Base-by-base conservation (phyloP, 2,113 vertebrate genomes). In the Gymnobelideus leadbeateri region DNA sequence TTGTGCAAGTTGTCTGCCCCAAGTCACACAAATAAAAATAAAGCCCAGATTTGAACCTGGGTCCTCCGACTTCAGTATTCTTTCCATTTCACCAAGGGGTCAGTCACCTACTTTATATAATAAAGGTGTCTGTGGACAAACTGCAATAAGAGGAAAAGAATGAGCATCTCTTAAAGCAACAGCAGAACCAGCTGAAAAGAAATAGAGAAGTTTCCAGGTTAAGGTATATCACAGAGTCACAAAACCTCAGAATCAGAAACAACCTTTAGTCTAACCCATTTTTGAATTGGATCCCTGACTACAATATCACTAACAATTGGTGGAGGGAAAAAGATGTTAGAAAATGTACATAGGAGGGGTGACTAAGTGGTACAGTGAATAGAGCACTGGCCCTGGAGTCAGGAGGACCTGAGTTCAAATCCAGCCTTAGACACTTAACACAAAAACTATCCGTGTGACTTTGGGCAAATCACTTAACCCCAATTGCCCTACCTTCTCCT, bases 191-290 rank as follows among this genome's bases (percentile, higher is more conserved):
- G 53, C 43, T 95, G 92, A 95, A 92, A 94, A 77, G 51, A 68
- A 93, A 95, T 37, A 19, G 37, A 46, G 21, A 94, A 91, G 91
- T 95, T 93, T 91, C n/a, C 46, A 95, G 95, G 49, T 94, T 94
- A 89, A 19, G 24, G 49, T 93, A 46, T 54, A 94, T 61, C 26
- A 51, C 25, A 92, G 54, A 55, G 37, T 68, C 57, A 68, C 12
- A 57, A 24, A 57, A 57, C 55, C 26, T 28, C 55, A 68, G 57
- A 68, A 37, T 68, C 57, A 31, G 57, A 31, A 61, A 31, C 2
- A 26, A 4, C 12, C 12, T 61, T 28, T 37, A 61, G 11, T 61
- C 57, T 37, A 37, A 25, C 24, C 24, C 54, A 55, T 53, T 53
- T 26, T 37, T 12, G 57, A 37, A 68, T 31, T 37, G 31, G 57